phyloP scores from a whole-genome alignment of 2,797 vertebrate genomes.

The Iguana delicatissima region DNA sequence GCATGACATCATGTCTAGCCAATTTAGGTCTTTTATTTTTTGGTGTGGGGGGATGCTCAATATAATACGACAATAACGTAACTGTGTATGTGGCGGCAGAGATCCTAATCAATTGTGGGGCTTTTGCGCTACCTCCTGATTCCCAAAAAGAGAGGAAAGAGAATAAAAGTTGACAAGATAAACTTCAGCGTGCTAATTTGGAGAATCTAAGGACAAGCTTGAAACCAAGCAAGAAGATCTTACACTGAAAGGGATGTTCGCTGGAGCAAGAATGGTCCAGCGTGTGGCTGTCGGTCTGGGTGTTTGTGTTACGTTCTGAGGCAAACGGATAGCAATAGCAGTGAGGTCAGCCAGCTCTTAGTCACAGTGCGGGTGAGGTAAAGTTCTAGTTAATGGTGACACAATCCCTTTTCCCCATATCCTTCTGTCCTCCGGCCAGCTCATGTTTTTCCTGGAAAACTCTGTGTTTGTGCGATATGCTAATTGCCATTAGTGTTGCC shows the following conservation, averaged over 20 bases:
- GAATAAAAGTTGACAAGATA: no score
- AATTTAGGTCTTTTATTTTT: no score
- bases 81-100: no score
- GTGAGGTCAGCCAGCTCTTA: constrained; percentile 8
- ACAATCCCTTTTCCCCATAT: background rate
- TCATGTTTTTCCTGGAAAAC: constrained; percentile 32
- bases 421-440: background rate
- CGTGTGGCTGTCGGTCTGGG: background rate
- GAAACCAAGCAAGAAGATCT: background rate
- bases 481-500: background rate
- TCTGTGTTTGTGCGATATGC: background rate
- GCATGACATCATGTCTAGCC: no score
- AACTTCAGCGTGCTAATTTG: no score
- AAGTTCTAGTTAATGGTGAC: constrained; percentile 22
- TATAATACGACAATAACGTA: no score
- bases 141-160: no score
- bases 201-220: background rate
- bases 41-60: no score
- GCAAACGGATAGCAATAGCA: background rate
- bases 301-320: background rate
- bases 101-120: no score
- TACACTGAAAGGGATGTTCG: background rate
- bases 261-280: constrained; percentile 1
- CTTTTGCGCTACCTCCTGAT: no score
- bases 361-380: constrained; percentile 22